A percentile compares a stretch with the other conserved stretches of the same genome.
Evolutionary conservation across 2,888 invertebrate genomes (phyloP).

Genomic region (Maniola hyperantus): DNA sequence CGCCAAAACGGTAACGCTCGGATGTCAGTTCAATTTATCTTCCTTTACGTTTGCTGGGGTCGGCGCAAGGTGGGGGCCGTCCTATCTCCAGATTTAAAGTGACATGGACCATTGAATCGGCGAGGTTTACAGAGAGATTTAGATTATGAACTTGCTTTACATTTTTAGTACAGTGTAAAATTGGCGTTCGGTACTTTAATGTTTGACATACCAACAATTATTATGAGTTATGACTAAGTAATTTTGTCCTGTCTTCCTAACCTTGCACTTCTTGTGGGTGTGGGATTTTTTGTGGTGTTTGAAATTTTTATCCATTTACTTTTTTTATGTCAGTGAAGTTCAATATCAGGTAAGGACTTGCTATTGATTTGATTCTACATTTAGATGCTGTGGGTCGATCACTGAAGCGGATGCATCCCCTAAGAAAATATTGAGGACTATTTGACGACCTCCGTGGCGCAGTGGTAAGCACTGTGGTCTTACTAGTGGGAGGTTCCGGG

Average conservation of each 20-base stretch:
- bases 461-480: no score
- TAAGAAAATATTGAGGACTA: neutral
- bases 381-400: neutral
- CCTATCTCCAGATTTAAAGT: slow-evolving; percentile 34
- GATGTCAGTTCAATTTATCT: slow-evolving; percentile 58
- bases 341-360: no score
- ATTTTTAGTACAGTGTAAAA: slow-evolving; percentile 7
- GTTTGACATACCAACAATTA: neutral
- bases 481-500: no score
- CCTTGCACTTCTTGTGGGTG: neutral
- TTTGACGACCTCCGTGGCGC: no score
- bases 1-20: slow-evolving; percentile 52
- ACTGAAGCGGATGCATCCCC: neutral
- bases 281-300: neutral
- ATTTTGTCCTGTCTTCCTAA: neutral
- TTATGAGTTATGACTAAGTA: no score
- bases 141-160: slow-evolving; percentile 18
- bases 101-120: slow-evolving; percentile 29
- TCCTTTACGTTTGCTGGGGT: slow-evolving; percentile 46
- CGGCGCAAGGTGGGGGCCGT: slow-evolving; percentile 44
- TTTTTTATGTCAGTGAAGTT: neutral
- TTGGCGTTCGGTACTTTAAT: neutral
- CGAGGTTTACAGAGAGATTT: slow-evolving; percentile 21
- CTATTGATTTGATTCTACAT: no score
- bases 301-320: neutral